Evolutionary conservation across 2,113 vertebrate genomes (phyloP).

Genomic region (Zeus faber): DNA sequence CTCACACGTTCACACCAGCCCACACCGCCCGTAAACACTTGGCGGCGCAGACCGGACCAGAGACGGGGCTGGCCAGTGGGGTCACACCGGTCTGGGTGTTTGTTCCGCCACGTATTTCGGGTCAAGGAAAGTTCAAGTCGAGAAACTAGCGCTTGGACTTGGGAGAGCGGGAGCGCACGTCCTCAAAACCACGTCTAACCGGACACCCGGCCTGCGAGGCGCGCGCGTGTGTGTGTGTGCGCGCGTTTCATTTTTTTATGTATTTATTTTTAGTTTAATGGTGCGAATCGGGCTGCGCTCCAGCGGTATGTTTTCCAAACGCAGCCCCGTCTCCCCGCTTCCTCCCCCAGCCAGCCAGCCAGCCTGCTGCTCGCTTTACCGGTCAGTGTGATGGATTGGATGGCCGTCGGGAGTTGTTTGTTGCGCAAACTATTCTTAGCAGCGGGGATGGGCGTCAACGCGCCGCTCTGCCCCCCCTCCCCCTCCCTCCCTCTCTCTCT

Average conservation of each 20-base stretch:
- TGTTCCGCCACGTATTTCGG: constrained; percentile 80
- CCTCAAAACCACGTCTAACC: not conserved
- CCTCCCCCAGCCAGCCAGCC: constrained; percentile 3
- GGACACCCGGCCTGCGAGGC: not conserved
- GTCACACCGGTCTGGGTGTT: constrained; percentile 74
- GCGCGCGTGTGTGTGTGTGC: not conserved
- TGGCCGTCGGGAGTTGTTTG: constrained; percentile 68
- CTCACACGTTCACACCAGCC: no score
- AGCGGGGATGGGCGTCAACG: constrained; percentile 59
- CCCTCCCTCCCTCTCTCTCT: constrained; percentile 23
- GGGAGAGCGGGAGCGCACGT: not conserved
- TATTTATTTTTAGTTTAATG: constrained; percentile 67
- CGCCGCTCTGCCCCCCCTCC: constrained; percentile 10
- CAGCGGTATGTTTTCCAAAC: constrained; percentile 62
- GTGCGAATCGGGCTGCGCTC: constrained; percentile 63
- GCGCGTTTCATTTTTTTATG: not conserved
- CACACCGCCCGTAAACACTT: not conserved
- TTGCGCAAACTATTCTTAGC: constrained; percentile 72
- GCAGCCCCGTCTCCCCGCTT: constrained; percentile 41
- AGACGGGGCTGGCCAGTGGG: constrained; percentile 20
- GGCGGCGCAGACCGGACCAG: constrained; percentile 10
- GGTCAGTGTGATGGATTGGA: constrained; percentile 59
- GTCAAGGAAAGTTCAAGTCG: constrained; percentile 85
- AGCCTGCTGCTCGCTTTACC: constrained; percentile 44
- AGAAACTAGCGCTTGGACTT: constrained; percentile 25